These are phyloP conservation scores for Spisula solida DNA, from an alignment of 2,888 invertebrate genomes.

Conservation along the genomic window DNA sequence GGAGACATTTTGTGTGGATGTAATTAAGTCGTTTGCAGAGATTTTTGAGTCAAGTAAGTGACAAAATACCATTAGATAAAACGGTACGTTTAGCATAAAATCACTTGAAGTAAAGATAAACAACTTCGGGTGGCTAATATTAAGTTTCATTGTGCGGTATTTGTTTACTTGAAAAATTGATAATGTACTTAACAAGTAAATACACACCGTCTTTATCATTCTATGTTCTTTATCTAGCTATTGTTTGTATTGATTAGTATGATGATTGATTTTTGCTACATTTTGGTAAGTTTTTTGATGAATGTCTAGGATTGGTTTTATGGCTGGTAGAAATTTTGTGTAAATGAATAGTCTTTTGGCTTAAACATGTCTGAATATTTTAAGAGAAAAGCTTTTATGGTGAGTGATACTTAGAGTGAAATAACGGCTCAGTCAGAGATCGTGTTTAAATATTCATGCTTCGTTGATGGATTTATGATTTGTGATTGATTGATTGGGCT, in stretches of 20 bases:
- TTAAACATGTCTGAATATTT: conserved; percentile 23
- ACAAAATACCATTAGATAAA: conserved; percentile 33
- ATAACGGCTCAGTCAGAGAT: conserved; percentile 3
- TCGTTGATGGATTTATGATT: conserved; percentile 14
- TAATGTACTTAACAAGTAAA: conserved; percentile 9
- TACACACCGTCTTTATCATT: conserved; percentile 18
- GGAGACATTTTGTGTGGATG: conserved; percentile 33
- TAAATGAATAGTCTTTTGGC: conserved; percentile 12
- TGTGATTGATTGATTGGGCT: conserved; percentile 19
- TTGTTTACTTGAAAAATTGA: conserved; percentile 18
- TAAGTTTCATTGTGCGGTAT: conserved; percentile 3
- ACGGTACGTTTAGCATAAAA: conserved; percentile 35
- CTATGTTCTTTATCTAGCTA: neutral
- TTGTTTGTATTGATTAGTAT: conserved; percentile 12
- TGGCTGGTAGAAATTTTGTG: conserved; percentile 11
- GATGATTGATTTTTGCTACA: conserved; percentile 28
- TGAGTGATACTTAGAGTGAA: conserved; percentile 2
- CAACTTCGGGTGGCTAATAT: neutral
- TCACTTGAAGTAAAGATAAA: neutral
- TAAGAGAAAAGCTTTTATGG: conserved; percentile 11
- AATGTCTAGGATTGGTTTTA: conserved; percentile 19
- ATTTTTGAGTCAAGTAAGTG: conserved; percentile 41
- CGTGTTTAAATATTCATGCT: conserved; percentile 19
- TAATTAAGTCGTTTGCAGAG: conserved; percentile 30
- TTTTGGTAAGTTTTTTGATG: conserved; percentile 11